These are phyloP conservation scores for Gadus chalcogrammus DNA, from an alignment of 2,113 vertebrate genomes.

Conservation along the genomic window DNA sequence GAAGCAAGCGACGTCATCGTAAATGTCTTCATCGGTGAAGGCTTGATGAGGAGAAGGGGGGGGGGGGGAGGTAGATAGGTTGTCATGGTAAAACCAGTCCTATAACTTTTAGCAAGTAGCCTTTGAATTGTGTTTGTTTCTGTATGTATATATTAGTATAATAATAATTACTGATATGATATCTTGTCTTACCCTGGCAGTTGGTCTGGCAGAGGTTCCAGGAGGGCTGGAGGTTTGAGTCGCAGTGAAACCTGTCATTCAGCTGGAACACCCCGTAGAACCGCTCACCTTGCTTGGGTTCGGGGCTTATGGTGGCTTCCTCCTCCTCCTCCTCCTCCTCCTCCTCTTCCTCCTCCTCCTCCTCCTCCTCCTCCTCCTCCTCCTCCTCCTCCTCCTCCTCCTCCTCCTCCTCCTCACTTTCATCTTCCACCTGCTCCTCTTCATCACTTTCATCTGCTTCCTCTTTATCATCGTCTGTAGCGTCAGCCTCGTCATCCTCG, in stretches of 20 bases:
- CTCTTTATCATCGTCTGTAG: not conserved
- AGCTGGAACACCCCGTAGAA: constrained; percentile 57
- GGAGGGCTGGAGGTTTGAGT: constrained; percentile 5
- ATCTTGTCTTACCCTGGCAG: constrained; percentile 45
- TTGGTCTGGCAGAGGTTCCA: constrained; percentile 24
- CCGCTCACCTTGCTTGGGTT: not conserved
- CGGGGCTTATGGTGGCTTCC: not conserved
- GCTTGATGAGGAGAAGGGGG: too few relatives aligned
- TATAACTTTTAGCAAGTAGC: too few relatives aligned
- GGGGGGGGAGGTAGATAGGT: too few relatives aligned
- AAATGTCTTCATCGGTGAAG: too few relatives aligned
- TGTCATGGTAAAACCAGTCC: too few relatives aligned
- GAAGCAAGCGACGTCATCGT: too few relatives aligned
- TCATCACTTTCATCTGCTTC: not conserved
- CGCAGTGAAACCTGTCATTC: constrained; percentile 32
- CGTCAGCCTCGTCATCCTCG: not conserved
- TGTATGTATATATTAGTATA: too few relatives aligned
- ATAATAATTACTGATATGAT: not conserved
- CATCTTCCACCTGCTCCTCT: not conserved
- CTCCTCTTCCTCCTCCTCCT: not conserved
- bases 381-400: not conserved
- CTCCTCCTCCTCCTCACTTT: not conserved
- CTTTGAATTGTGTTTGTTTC: too few relatives aligned
- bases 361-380: not conserved
- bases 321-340: not conserved